Conservation (phyloP, 2,888 invertebrate genomes). For the Phrixothrix hirtus region DNA sequence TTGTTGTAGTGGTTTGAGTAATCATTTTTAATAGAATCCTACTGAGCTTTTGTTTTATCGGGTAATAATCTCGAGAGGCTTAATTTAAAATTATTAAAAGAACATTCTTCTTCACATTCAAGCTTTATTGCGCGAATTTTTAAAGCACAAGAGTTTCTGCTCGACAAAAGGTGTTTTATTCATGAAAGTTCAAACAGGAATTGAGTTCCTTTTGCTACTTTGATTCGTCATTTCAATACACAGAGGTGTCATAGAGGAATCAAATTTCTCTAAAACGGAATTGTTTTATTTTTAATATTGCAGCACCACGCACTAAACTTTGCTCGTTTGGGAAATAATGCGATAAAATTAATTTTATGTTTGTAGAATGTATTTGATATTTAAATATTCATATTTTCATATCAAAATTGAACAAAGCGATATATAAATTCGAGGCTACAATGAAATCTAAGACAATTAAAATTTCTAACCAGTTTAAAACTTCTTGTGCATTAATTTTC, state of each 20-base stretch:
- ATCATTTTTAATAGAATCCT: too few species aligned
- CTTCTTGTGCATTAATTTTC: background rate
- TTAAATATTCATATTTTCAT: too few species aligned
- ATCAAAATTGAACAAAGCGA: background rate
- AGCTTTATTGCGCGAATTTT: background rate
- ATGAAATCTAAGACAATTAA: background rate
- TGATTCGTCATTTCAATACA: constrained; percentile 4
- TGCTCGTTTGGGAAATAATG: too few species aligned
- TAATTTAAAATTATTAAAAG: background rate
- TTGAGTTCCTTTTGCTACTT: constrained; percentile 7
- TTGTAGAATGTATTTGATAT: too few species aligned
- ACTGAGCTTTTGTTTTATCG: background rate
- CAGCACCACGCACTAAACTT: too few species aligned
- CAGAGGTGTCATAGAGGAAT: constrained; percentile 2
- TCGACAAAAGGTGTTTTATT: constrained; percentile 9
- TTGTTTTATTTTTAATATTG: background rate
- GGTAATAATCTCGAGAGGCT: background rate
- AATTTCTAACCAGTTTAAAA: background rate
- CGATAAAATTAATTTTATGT: too few species aligned
- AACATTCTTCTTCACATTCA: background rate
- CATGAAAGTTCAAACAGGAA: constrained; percentile 8
- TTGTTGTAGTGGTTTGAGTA: constrained; percentile 7
- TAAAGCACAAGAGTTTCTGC: background rate
- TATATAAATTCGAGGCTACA: background rate
- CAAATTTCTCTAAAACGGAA: background rate